Evolutionary conservation across 2,888 invertebrate species (phyloP), one percentile per base, ranked within the genome.

Genomic region (Laothoe populi): DNA sequence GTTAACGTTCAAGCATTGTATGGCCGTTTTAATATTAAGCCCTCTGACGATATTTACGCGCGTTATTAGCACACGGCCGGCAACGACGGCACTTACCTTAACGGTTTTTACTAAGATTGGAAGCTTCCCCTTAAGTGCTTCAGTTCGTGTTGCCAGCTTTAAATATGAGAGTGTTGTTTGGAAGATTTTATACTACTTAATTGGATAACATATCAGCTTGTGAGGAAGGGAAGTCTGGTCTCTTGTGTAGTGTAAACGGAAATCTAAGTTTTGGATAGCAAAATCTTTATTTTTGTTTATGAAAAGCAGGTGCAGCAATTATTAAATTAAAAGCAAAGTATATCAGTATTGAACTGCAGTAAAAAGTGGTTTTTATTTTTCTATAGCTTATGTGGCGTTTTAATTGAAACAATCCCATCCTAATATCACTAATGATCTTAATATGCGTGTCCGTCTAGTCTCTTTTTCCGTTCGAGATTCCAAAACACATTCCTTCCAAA

Each of bases 1-100:
- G 62, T 60, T 72, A 73, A 75, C 74, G 71, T 74, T 74, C 72
- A 71, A 72, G 75, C 74, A 76, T 75, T 70, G 70, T 73, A 79
- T 78, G 77, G 72, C 74, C 74, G 77, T 84, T 86, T 84, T 86
- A 87, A 84, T 88, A 87, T 87, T 84, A 83, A 85, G 77, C 77
- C 73, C 67, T 79, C 79, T 78, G 73, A 70, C 73, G 70, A 83
- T 88, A 85, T 86, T 86, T 84, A 86, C 80, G 79, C 62, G 60
- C 65, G 74, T 79, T 84, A 83, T 87, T 86, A 87, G 73, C 68
- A 76, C 69, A 68, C 66, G 65, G 71, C 71, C 69, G 70, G 63
- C 75, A 80, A 79, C 77, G 62, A 74, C 74, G 70, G 78, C 83
- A 83, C 83, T 86, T 82, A 83, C 79, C 81, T 71, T 79, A 75